These are phyloP conservation scores for Holotrichia oblita DNA, from an alignment of 1,140 invertebrate species.

Conservation along the genomic window DNA sequence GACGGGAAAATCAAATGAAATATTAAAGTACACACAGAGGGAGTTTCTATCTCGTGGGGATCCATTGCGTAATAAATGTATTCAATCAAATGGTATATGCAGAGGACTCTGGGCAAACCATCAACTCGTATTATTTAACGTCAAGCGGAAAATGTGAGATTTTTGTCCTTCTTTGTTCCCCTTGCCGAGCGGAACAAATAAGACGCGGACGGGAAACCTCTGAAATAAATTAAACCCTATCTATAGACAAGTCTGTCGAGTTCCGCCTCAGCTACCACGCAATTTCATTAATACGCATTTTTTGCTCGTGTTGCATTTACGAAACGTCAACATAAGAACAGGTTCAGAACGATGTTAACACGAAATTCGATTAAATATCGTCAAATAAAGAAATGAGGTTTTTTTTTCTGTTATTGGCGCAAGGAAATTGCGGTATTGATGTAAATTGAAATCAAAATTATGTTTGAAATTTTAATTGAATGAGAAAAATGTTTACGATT, in stretches of 20 bases:
- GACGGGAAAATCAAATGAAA: constrained; percentile 17
- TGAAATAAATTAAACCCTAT: constrained; percentile 8
- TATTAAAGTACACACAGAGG: constrained; percentile 30
- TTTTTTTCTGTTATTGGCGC: not conserved
- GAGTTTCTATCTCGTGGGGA: not conserved
- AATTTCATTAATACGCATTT: constrained; percentile 11
- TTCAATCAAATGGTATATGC: constrained; percentile 25
- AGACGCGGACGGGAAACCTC: not conserved
- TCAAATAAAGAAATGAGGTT: not conserved
- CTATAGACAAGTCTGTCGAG: not conserved
- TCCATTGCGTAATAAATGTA: constrained; percentile 21
- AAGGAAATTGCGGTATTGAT: not conserved
- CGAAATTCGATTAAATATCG: not conserved
- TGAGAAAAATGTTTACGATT: not conserved
- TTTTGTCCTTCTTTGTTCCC: constrained; percentile 6
- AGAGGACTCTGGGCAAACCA: not conserved
- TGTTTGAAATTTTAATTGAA: not conserved
- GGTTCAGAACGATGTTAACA: not conserved
- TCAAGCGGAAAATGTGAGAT: not conserved
- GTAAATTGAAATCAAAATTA: not conserved
- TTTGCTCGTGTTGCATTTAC: not conserved
- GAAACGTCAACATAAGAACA: not conserved
- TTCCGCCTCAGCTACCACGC: not conserved
- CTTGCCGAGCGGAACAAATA: not conserved
- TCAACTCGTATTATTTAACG: constrained; percentile 30